A percentile compares a stretch with the other conserved stretches of the same genome.
Conservation (phyloP, 1,140 invertebrate genomes). For the Hycleus cichorii region DNA sequence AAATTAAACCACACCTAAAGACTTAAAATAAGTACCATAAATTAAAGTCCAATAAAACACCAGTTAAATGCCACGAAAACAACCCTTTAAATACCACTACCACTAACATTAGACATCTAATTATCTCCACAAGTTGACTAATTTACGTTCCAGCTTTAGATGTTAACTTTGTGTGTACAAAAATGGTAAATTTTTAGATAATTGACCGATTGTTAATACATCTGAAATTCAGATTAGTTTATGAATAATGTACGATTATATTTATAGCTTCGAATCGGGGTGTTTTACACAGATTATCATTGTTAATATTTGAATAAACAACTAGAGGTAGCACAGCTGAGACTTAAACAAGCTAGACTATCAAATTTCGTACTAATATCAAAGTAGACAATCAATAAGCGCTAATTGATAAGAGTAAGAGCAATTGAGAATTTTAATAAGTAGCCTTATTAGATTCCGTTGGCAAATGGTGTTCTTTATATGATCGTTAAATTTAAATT, state of each 20-base stretch:
- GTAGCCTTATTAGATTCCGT: too few species aligned
- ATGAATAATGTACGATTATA: slow-evolving; percentile 9
- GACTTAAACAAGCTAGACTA: too few species aligned
- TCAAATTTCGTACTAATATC: too few species aligned
- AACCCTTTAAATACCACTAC: background rate
- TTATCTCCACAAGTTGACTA: slow-evolving; percentile 10
- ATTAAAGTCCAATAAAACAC: slow-evolving; percentile 15
- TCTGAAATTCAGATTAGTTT: slow-evolving; percentile 8
- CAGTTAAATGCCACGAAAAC: slow-evolving; percentile 6
- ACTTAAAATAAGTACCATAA: slow-evolving; percentile 12
- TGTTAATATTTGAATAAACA: too few species aligned
- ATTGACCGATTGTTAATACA: background rate
- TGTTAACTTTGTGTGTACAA: slow-evolving; percentile 4
- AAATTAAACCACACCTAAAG: slow-evolving; percentile 1
- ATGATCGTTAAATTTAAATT: too few species aligned
- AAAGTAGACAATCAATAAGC: too few species aligned
- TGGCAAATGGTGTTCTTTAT: too few species aligned
- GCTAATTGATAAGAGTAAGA: too few species aligned
- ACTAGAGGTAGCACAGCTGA: too few species aligned
- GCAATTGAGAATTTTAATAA: too few species aligned
- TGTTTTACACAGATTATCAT: too few species aligned
- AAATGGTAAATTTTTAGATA: background rate
- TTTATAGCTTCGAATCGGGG: too few species aligned
- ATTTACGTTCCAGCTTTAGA: slow-evolving; percentile 12
- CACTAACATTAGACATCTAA: slow-evolving; percentile 8